Conservation (phyloP, 1,140 invertebrate genomes). For the Portunus trituberculatus region DNA sequence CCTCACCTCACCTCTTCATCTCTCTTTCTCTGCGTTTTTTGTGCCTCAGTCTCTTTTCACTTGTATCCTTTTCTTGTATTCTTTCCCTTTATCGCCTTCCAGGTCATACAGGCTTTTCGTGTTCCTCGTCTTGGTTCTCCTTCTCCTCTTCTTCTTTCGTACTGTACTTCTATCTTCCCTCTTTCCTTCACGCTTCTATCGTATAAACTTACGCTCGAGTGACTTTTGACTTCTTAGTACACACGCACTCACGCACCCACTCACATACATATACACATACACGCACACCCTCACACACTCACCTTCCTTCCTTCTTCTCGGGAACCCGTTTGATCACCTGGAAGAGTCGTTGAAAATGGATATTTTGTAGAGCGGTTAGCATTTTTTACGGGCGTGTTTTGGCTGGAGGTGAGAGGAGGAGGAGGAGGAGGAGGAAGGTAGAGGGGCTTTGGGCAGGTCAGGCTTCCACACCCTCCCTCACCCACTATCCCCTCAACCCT, state of each 20-base stretch:
- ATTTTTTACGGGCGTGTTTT: not conserved
- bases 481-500: too few species aligned
- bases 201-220: too few species aligned
- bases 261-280: not conserved
- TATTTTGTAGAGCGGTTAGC: not conserved
- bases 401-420: constrained; percentile 24
- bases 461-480: not conserved
- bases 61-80: not conserved
- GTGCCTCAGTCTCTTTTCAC: not conserved
- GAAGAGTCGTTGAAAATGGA: not conserved
- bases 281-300: constrained; percentile 38
- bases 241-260: constrained; percentile 31
- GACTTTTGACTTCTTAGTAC: not conserved
- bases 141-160: not conserved
- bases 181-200: not conserved
- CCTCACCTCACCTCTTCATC: not conserved
- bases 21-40: not conserved
- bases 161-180: not conserved
- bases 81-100: not conserved
- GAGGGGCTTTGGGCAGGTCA: constrained; percentile 20
- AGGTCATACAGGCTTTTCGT: not conserved
- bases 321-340: not conserved
- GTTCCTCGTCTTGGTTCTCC: not conserved
- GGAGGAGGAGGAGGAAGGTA: constrained; percentile 37
- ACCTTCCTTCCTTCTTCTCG: not conserved